Evolutionary conservation across 2,888 invertebrate genomes (phyloP).

Genomic region (Dryomyza anilis): DNA sequence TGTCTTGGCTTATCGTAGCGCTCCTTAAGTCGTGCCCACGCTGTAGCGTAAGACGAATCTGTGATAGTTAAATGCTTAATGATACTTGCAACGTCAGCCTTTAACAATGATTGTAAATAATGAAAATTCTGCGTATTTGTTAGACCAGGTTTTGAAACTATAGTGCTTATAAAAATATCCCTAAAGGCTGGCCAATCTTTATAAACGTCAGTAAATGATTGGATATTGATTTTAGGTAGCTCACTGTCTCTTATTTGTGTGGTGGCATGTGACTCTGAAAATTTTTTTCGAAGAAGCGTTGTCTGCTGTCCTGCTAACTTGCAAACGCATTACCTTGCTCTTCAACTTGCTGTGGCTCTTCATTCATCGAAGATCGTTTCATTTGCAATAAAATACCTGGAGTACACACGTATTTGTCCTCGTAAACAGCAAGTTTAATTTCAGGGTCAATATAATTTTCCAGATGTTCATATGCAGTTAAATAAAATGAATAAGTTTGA

Average conservation of each 20-base stretch:
- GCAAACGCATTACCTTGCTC: background rate
- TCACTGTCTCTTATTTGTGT: background rate
- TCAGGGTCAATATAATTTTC: background rate
- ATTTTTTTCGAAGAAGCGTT: background rate
- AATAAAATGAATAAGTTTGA: too few relatives aligned
- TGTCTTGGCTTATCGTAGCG: slow-evolving; percentile 28
- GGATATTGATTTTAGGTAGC: background rate
- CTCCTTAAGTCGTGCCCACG: slow-evolving; percentile 28
- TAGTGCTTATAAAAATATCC: background rate
- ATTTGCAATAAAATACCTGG: background rate
- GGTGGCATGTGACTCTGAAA: background rate
- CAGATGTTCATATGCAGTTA: background rate
- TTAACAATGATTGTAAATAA: too few relatives aligned
- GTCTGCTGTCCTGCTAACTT: background rate
- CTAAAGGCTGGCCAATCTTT: background rate
- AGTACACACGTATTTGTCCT: background rate
- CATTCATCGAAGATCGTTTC: too few relatives aligned
- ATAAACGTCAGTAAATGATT: background rate
- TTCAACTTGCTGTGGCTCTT: background rate
- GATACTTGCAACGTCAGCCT: too few relatives aligned
- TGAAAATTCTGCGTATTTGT: background rate
- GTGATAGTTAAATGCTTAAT: too few relatives aligned
- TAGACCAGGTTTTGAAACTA: background rate
- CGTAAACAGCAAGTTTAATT: background rate
- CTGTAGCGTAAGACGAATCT: slow-evolving; percentile 30